Conservation (phyloP, 2,888 invertebrate genomes). For the Synergus gifuensis region DNA sequence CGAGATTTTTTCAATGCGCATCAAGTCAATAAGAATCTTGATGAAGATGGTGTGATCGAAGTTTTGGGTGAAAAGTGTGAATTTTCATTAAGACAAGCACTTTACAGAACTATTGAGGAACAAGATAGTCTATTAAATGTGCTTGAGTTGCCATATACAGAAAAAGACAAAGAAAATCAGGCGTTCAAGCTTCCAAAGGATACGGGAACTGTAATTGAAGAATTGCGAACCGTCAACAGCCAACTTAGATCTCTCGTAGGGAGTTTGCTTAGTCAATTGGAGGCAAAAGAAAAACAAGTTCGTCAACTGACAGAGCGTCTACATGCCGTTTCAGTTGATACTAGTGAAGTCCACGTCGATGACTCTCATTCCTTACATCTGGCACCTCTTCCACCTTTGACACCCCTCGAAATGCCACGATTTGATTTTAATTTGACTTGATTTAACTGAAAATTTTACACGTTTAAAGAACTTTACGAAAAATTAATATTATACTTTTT, state of each 20-base stretch:
- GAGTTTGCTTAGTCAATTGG: constrained; percentile 82
- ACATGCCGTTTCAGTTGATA: constrained; percentile 60
- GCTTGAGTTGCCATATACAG: constrained; percentile 61
- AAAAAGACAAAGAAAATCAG: constrained; percentile 16
- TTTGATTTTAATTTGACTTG: constrained; percentile 79
- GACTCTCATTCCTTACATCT: constrained; percentile 68
- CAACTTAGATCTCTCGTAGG: constrained; percentile 81
- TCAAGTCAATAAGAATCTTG: constrained; percentile 57
- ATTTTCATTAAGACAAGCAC: constrained; percentile 73
- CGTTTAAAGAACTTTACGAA: too few species aligned
- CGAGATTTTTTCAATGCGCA: constrained; percentile 64
- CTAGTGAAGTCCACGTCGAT: constrained; percentile 63
- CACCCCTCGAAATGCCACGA: constrained; percentile 82
- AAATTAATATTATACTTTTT: too few species aligned
- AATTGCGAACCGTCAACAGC: constrained; percentile 83
- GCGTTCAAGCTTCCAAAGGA: constrained; percentile 81
- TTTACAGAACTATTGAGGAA: constrained; percentile 84
- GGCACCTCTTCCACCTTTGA: constrained; percentile 78
- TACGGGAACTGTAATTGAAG: constrained; percentile 83
- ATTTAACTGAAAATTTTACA: background rate
- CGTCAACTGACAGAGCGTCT: constrained; percentile 81
- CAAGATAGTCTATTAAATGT: constrained; percentile 81
- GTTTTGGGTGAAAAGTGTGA: constrained; percentile 59
- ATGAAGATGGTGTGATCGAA: constrained; percentile 37
- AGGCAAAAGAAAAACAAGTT: constrained; percentile 84